Evolutionary conservation across 2,888 invertebrate genomes (phyloP), one percentile per base, ranked within the genome.

Genomic region (Scrobipalpa costella): DNA sequence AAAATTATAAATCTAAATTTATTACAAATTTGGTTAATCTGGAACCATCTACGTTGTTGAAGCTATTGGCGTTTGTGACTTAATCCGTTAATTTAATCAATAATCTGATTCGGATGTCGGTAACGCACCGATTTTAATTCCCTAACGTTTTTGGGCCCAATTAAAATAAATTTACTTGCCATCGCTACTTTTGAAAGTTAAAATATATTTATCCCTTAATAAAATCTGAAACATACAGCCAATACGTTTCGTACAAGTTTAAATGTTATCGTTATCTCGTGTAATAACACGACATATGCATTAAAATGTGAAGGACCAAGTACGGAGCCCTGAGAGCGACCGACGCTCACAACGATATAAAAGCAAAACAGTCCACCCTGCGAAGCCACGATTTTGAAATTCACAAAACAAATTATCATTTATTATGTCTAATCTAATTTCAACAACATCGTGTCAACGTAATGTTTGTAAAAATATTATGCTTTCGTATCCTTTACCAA

Each of bases 401-500:
- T 59, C 58, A 59, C 50, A 50, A 55, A 34, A 63, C 36, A 44
- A 63, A 59, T 50, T 50, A 50, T 59, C 58, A 50, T 59, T 38
- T 59, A 63, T 59, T 52, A 58, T 63, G 50, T 52, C 58, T 63
- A 58, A 50, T n/a, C 50, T 33, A 21, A 38, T n/a, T 38, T 50
- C 58, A 50, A 63, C 40, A 61, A 27, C 38, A 61, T 19, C 50
- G 55, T 59, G 60, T 64, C 66, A 63, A 55, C 21, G 47, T 1
- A n/a, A 36, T 58, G 44, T 50, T 65, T 63, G 62, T 63, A 60
- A 61, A 60, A 49, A 61, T 61, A 61, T 36, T 13, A 55, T 36
- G 40, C 52, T 52, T 57, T 64, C 15, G 61, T 61, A 38, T 38
- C 47, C 38, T 21, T 50, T 52, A 15, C 19, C 15, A 52, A 57